Conservation (phyloP, 2,888 invertebrate genomes). For the Thymelicus lineola region DNA sequence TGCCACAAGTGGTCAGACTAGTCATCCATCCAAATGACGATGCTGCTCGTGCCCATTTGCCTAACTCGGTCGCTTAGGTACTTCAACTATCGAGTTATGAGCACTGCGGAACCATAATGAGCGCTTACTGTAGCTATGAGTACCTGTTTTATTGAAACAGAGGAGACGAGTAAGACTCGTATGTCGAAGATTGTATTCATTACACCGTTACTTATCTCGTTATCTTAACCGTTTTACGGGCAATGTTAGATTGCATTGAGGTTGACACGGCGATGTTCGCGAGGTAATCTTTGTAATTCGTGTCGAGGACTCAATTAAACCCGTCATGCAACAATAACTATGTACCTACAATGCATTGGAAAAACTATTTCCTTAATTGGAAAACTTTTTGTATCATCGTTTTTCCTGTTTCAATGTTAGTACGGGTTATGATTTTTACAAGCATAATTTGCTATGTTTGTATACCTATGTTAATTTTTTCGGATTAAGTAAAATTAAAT, state of each 20-base stretch:
- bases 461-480: no score
- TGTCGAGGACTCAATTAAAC: constrained; percentile 17
- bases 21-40: no score
- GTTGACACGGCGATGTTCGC: constrained; percentile 18
- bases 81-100: no score
- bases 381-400: not conserved
- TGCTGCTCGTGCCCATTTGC: no score
- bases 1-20: no score
- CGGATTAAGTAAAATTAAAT: no score
- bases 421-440: no score
- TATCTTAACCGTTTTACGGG: constrained; percentile 29
- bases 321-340: constrained; percentile 9
- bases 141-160: not conserved
- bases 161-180: constrained; percentile 4
- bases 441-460: no score
- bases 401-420: not conserved
- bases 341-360: not conserved
- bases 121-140: not conserved
- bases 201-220: constrained; percentile 30
- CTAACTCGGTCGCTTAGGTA: no score
- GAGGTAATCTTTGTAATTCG: constrained; percentile 29
- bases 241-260: constrained; percentile 29
- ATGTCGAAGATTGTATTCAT: constrained; percentile 25
- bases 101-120: not conserved
- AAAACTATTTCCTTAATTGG: not conserved